phyloP scores from a whole-genome alignment of 2,113 vertebrate species.

The Oreotrochilus melanogaster region DNA sequence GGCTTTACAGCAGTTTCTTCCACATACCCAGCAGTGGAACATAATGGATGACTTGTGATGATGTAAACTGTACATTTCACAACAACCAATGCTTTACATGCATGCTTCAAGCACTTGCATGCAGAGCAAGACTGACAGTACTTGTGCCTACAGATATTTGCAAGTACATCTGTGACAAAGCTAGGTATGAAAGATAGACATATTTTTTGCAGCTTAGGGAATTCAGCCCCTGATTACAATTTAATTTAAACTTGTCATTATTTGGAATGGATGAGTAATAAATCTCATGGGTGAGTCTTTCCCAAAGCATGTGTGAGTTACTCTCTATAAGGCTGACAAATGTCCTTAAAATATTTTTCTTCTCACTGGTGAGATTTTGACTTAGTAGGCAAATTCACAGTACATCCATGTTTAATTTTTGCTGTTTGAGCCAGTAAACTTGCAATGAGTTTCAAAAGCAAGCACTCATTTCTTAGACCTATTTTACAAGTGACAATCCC shows the following conservation, averaged over 20 bases:
- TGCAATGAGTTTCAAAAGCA: neutral
- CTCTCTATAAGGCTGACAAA: neutral
- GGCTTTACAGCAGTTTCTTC: neutral
- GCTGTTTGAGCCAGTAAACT: constrained; percentile 21
- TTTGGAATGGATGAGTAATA: constrained; percentile 39
- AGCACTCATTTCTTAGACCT: constrained; percentile 20
- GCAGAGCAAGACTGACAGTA: neutral
- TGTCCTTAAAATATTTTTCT: neutral
- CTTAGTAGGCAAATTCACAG: neutral
- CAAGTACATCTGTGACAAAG: constrained; percentile 3
- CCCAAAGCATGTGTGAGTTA: constrained; percentile 8
- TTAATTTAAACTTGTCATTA: constrained; percentile 1
- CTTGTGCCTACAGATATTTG: neutral
- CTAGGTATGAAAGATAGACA: neutral
- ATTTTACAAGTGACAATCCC: constrained; percentile 54
- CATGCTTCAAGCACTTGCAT: neutral
- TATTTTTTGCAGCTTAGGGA: neutral
- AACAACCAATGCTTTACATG: neutral
- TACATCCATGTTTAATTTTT: neutral
- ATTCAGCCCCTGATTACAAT: neutral
- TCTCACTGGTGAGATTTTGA: neutral
- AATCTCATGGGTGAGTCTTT: constrained; percentile 6
- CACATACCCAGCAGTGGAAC: neutral
- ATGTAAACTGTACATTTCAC: neutral
- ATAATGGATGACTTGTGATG: neutral